Evolutionary conservation across 2,113 vertebrate genomes (phyloP).

Genomic region (Sinocyclocheilus rhinocerous): DNA sequence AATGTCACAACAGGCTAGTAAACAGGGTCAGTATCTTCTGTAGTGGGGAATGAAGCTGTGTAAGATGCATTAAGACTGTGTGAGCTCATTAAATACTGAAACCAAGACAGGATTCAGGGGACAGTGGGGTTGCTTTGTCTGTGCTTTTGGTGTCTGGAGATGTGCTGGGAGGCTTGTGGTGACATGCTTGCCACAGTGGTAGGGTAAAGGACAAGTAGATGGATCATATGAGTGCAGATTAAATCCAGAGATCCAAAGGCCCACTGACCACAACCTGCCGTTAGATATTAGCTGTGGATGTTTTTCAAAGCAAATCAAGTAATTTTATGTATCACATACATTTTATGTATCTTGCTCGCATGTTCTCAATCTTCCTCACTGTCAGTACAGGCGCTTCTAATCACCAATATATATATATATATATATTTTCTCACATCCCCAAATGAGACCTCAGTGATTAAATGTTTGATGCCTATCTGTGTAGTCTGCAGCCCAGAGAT

Average conservation of each 20-base stretch:
- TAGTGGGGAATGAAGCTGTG: neutral
- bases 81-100: neutral
- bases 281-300: neutral
- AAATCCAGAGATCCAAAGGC: conserved; percentile 6
- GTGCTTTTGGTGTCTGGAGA: neutral
- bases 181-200: neutral
- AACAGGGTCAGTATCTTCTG: neutral
- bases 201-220: neutral
- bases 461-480: conserved; percentile 65
- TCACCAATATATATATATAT: conserved; percentile 50
- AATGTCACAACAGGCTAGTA: neutral
- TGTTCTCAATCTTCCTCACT: neutral
- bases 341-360: neutral
- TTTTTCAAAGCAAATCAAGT: neutral
- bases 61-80: neutral
- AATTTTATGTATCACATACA: neutral
- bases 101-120: neutral
- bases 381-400: conserved; percentile 39
- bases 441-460: conserved; percentile 66
- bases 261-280: neutral
- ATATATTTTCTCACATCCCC: conserved; percentile 63
- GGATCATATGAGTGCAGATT: conserved; percentile 1
- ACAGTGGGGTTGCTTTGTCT: neutral
- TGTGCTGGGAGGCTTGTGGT: conserved; percentile 15
- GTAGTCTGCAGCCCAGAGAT: conserved; percentile 52